Base-by-base conservation (phyloP, 2,797 vertebrate species). In the Coregonus ussuriensis region DNA sequence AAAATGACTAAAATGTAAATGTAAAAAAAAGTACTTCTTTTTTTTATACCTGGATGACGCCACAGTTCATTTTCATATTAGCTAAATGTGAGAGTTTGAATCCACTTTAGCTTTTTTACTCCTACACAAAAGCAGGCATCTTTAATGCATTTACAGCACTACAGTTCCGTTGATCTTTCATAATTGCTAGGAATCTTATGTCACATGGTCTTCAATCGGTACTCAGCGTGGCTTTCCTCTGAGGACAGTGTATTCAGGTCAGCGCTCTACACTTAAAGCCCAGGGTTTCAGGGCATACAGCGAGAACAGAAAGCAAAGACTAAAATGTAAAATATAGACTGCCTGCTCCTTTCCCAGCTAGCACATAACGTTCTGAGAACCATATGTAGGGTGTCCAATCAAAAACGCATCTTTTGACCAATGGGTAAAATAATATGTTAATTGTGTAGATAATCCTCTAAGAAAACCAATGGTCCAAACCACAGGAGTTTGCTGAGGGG, bases 221-320 rank as follows among this genome's bases (percentile, higher is more conserved):
- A 66, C 16, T 70, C 65, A 37, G 54, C 35, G 66, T 66, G 72
- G 53, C 72, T 79, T 68, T 69, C 70, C 76, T 74, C 16, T 4
- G 1, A 67, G 53, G 53, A 56, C 37, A 4, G 71, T 56, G 66
- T 68, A 33, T 81, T 5, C 71, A 72, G 71, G 80, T 77, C 68
- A 52, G 65, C 3, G 37, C 68, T 21, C 7, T 65, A 74, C 65
- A 21, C 74, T 80, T 35, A 13, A 72, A 62, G 74, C 41, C 72
- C 18, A 72, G 71, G 63, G 41, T 54, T 77, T 29, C 31, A 81
- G 75, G 71, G 41, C n/a, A 77, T 25, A 72, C 29, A 63, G 59
- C 11, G 71, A 18, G 29, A 37, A 76, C 56, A 66, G 63, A 74
- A 37, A 78, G 70, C 53, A 35, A 47, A 47, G 72, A 25, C 25